Percentiles rank a stretch among this genome's conserved stretches.
These are phyloP conservation scores for Porites rus DNA, from an alignment of 92 coral and sea anemone species.

Conservation along the genomic window DNA sequence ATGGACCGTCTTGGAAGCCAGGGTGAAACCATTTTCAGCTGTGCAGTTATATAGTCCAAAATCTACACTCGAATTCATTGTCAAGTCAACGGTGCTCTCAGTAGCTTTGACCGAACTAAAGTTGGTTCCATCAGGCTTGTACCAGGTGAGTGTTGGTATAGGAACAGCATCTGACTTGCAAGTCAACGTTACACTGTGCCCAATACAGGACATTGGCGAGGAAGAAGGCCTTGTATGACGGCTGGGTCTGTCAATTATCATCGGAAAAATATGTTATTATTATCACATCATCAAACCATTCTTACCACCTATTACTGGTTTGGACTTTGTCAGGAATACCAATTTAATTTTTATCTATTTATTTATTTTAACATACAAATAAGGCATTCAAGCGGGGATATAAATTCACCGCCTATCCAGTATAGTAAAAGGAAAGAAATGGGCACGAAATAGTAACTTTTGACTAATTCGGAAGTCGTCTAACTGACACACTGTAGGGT, in stretches of 20 bases:
- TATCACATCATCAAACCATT: too few relatives aligned
- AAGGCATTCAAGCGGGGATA: too few relatives aligned
- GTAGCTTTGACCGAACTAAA: not conserved
- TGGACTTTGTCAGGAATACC: too few relatives aligned
- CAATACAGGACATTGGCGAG: slow-evolving; percentile 4
- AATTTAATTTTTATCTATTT: too few relatives aligned
- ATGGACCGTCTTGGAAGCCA: not conserved
- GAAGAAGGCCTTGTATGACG: not conserved
- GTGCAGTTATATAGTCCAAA: slow-evolving; percentile 21
- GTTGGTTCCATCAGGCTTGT: slow-evolving; percentile 11
- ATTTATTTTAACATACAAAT: too few relatives aligned
- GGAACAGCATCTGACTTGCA: slow-evolving; percentile 38
- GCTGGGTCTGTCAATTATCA: slow-evolving; percentile 1
- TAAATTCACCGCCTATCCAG: too few relatives aligned
- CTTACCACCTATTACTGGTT: too few relatives aligned
- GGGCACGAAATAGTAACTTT: too few relatives aligned
- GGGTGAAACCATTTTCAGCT: slow-evolving; percentile 14
- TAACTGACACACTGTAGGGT: too few relatives aligned
- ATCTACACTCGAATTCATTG: not conserved
- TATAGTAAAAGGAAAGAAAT: too few relatives aligned
- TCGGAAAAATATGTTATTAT: too few relatives aligned
- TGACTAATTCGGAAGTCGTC: too few relatives aligned
- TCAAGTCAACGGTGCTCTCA: not conserved
- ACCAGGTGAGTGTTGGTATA: slow-evolving; percentile 17
- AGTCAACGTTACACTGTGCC: slow-evolving; percentile 20